Conservation (phyloP, 2,113 vertebrate genomes). For the Thermophis baileyi region DNA sequence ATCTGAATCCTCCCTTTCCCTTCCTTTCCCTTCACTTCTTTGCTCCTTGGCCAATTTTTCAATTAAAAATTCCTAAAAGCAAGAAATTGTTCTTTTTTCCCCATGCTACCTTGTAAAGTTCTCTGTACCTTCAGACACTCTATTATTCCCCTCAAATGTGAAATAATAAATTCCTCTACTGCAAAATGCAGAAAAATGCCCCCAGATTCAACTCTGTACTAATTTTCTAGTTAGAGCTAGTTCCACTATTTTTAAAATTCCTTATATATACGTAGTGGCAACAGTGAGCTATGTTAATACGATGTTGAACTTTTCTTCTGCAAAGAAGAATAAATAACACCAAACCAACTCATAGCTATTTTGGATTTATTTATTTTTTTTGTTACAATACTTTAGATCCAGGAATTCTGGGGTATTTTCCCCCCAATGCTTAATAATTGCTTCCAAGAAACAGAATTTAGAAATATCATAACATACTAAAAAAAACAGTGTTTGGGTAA, state of each 20-base stretch:
- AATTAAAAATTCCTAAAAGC: neutral
- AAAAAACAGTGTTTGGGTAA: neutral
- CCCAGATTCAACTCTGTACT: neutral
- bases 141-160: neutral
- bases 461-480: neutral
- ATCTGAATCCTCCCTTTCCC: neutral
- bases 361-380: constrained; percentile 8
- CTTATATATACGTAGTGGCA: constrained; percentile 6
- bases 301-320: neutral
- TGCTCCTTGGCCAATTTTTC: neutral
- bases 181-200: neutral
- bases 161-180: constrained; percentile 15
- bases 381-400: constrained; percentile 12
- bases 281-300: constrained; percentile 1
- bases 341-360: neutral
- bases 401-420: constrained; percentile 32
- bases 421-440: neutral
- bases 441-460: neutral
- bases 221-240: constrained; percentile 8
- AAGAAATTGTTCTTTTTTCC: neutral
- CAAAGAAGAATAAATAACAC: constrained; percentile 31
- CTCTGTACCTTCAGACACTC: neutral
- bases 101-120: neutral
- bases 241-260: neutral
- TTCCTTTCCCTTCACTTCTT: neutral